A percentile compares a stretch with the other conserved stretches of the same genome.
Conservation (phyloP, 2,888 invertebrate species). For the Patella pellucida region DNA sequence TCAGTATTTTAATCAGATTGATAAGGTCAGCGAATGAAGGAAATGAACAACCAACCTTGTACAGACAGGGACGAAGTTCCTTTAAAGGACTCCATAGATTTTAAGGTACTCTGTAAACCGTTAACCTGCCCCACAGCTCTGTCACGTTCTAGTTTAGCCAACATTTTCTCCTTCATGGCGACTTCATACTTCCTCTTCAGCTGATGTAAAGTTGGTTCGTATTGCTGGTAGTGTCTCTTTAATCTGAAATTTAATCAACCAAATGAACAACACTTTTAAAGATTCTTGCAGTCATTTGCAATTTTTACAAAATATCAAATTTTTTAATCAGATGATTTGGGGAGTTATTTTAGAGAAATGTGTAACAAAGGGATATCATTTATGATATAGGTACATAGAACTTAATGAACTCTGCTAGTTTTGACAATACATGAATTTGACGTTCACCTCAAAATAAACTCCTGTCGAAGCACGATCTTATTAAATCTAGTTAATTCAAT, state of each 20-base stretch:
- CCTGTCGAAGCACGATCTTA: too few species aligned
- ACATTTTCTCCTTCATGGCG: slow-evolving; percentile 71
- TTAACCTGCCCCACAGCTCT: slow-evolving; percentile 69
- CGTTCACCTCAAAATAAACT: too few species aligned
- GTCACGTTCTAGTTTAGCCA: slow-evolving; percentile 69
- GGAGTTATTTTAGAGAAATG: background rate
- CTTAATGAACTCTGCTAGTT: too few species aligned
- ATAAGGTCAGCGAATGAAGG: too few species aligned
- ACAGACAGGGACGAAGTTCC: slow-evolving; percentile 35
- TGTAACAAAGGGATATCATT: too few species aligned
- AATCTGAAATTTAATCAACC: slow-evolving; percentile 45
- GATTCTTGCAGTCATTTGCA: background rate
- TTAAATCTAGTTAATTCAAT: too few species aligned
- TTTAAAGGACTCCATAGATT: slow-evolving; percentile 60
- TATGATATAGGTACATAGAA: too few species aligned
- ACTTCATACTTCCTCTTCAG: slow-evolving; percentile 70
- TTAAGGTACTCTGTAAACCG: slow-evolving; percentile 65
- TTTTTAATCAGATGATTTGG: background rate
- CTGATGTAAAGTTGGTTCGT: slow-evolving; percentile 69
- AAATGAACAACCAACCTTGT: background rate
- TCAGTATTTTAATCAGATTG: too few species aligned
- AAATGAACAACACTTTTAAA: background rate
- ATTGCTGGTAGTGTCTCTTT: slow-evolving; percentile 68
- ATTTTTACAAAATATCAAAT: background rate
- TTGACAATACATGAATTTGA: too few species aligned